phyloP scores from a whole-genome alignment of 2,888 invertebrate genomes.

The Myopa testacea region DNA sequence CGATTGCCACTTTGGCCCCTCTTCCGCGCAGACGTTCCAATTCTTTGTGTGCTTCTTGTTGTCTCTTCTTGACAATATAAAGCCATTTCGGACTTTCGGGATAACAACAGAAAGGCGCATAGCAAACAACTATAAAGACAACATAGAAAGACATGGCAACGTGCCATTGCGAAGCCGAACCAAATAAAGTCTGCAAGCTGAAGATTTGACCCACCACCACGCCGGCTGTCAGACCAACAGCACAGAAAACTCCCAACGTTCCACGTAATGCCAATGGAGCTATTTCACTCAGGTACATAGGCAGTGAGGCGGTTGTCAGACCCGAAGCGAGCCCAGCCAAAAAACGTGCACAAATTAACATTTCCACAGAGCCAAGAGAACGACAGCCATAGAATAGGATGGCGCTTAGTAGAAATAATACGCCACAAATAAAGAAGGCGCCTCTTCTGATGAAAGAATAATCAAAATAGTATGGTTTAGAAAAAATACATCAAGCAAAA shows the following conservation, averaged over 20 bases:
- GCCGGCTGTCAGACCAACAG: conserved; percentile 70
- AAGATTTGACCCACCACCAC: conserved; percentile 65
- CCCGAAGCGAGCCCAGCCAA: conserved; percentile 84
- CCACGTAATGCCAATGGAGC: conserved; percentile 83
- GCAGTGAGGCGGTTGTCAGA: conserved; percentile 85
- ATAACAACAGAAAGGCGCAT: conserved; percentile 75
- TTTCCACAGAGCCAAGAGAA: conserved; percentile 77
- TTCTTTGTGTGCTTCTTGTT: conserved; percentile 74
- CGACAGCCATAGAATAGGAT: conserved; percentile 77
- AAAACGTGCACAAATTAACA: conserved; percentile 81
- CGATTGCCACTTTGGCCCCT: conserved; percentile 68
- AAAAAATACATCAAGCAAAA: not conserved
- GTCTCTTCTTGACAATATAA: conserved; percentile 76
- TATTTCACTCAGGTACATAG: conserved; percentile 91
- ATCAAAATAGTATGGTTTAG: not conserved
- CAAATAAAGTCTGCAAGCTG: conserved; percentile 62
- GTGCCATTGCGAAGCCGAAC: conserved; percentile 80
- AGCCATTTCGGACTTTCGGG: conserved; percentile 94
- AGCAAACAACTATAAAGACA: conserved; percentile 76
- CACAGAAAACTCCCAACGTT: conserved; percentile 80
- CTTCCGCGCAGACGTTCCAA: conserved; percentile 75
- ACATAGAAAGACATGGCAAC: conserved; percentile 79
- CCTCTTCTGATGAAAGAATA: conserved; percentile 72
- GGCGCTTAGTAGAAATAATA: conserved; percentile 77
- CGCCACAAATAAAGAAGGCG: conserved; percentile 77